Percentiles rank a stretch among this genome's conserved stretches.
Evolutionary conservation across 2,888 invertebrate species (phyloP).

Genomic region (Sipha maydis): DNA sequence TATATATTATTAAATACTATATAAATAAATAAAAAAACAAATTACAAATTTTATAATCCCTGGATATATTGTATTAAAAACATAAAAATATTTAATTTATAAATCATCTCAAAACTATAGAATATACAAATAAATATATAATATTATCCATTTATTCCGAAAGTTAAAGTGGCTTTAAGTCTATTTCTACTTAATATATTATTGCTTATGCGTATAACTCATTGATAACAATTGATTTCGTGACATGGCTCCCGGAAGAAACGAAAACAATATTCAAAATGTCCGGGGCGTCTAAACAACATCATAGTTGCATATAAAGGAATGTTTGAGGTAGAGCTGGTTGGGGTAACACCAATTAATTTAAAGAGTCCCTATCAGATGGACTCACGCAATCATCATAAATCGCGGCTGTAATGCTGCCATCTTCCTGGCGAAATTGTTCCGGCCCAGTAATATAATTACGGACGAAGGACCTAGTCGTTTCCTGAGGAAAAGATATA

Average conservation of each 20-base stretch:
- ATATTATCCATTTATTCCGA: too few relatives aligned
- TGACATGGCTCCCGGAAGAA: conserved; percentile 25
- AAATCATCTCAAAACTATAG: too few relatives aligned
- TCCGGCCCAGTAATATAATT: conserved; percentile 57
- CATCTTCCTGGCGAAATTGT: conserved; percentile 60
- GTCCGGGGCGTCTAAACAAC: conserved; percentile 26
- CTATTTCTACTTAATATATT: background rate
- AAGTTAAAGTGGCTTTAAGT: background rate
- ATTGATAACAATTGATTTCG: conserved; percentile 54
- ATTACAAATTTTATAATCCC: too few relatives aligned
- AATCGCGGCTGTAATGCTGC: conserved; percentile 52
- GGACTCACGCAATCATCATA: conserved; percentile 62
- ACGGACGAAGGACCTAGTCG: conserved; percentile 47
- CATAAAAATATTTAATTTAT: too few relatives aligned
- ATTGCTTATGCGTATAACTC: background rate
- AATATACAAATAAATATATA: too few relatives aligned
- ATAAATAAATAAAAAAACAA: too few relatives aligned
- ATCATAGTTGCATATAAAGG: conserved; percentile 6
- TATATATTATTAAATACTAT: too few relatives aligned
- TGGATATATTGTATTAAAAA: too few relatives aligned
- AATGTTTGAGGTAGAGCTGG: conserved; percentile 14
- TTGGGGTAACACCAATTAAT: conserved; percentile 47
- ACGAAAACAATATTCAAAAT: conserved; percentile 54
- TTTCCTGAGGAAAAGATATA: conserved; percentile 60
- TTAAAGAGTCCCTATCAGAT: conserved; percentile 51